phyloP scores from a whole-genome alignment of 2,888 invertebrate species.

The Lapara coniferarum region DNA sequence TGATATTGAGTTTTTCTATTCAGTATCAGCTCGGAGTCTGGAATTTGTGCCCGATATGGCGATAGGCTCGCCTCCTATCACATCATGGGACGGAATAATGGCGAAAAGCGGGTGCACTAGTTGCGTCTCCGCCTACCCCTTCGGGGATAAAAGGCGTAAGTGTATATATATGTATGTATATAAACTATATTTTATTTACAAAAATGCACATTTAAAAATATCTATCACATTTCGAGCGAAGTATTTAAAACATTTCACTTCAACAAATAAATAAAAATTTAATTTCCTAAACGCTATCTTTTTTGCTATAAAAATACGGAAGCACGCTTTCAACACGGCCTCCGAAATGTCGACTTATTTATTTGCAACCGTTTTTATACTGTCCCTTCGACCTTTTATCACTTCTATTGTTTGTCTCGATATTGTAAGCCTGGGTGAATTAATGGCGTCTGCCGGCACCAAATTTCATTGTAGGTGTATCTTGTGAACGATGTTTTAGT shows the following conservation, averaged over 20 bases:
- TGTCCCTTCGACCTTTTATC: constrained; percentile 48
- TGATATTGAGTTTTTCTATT: too few species aligned
- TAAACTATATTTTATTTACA: background rate
- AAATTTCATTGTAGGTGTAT: constrained; percentile 55
- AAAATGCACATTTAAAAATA: background rate
- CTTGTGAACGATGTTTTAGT: background rate
- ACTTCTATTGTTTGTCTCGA: constrained; percentile 61
- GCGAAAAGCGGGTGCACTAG: too few species aligned
- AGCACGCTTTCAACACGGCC: constrained; percentile 8
- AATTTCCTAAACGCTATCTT: constrained; percentile 18
- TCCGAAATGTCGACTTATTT: constrained; percentile 17
- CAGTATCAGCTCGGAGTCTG: too few species aligned
- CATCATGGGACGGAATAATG: too few species aligned
- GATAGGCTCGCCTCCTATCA: too few species aligned
- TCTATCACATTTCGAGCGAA: too few species aligned
- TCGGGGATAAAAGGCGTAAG: too few species aligned
- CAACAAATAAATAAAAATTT: constrained; percentile 21
- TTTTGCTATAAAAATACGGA: constrained; percentile 21
- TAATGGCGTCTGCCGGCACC: constrained; percentile 59
- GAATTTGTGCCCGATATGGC: too few species aligned
- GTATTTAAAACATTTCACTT: background rate
- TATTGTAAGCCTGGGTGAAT: constrained; percentile 60
- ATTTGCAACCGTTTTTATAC: constrained; percentile 16
- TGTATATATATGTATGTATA: too few species aligned
- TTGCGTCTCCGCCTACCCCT: too few species aligned